phyloP scores from a whole-genome alignment of 2,113 vertebrate genomes.

The Todiramphus chloris region DNA sequence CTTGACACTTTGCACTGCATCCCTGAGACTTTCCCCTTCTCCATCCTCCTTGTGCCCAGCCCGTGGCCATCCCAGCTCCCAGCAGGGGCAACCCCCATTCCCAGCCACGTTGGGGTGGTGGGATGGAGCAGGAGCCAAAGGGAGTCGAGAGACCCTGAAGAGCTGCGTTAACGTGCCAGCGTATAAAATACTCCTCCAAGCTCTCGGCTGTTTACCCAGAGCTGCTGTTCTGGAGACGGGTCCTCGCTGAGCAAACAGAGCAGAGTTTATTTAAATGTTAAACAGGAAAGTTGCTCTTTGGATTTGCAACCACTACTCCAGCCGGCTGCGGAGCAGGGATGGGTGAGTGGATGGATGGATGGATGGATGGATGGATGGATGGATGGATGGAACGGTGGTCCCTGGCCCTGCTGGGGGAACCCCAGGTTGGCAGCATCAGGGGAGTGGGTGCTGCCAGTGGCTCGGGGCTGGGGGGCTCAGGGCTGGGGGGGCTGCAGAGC shows the following conservation, averaged over 20 bases:
- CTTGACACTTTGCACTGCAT: no score
- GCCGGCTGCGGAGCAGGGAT: accelerated
- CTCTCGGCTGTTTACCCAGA: neutral
- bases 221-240: neutral
- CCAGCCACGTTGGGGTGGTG: accelerated
- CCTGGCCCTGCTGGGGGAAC: accelerated
- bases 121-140: neutral
- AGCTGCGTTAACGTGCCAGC: neutral
- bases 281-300: neutral
- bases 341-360: accelerated
- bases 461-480: neutral
- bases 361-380: neutral
- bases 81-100: neutral
- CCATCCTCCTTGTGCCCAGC: neutral
- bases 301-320: neutral
- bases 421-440: neutral
- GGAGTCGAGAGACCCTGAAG: neutral
- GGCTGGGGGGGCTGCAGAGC: neutral
- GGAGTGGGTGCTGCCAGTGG: accelerated
- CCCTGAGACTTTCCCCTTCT: neutral
- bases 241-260: conserved; percentile 1
- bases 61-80: neutral
- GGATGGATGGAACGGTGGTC: neutral
- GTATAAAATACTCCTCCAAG: neutral
- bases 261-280: neutral